A percentile compares a stretch with the other conserved stretches of the same genome.
phyloP scores from a whole-genome alignment of 2,888 invertebrate species.

The Andrena minutula region DNA sequence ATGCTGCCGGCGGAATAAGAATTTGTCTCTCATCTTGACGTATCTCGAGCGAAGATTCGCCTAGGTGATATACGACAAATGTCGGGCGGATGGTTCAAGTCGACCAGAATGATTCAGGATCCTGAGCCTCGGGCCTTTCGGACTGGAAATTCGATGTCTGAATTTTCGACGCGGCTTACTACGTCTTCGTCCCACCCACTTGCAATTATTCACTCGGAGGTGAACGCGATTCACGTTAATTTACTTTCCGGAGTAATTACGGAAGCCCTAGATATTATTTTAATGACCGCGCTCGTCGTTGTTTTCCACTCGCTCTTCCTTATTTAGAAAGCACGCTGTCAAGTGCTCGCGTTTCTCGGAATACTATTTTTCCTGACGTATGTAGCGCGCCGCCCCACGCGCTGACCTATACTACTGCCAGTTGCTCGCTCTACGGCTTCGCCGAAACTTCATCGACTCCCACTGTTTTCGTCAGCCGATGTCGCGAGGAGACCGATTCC shows the following conservation, averaged over 20 bases:
- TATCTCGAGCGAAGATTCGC: slow-evolving; percentile 26
- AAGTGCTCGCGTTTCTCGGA: not conserved
- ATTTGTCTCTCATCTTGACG: slow-evolving; percentile 39
- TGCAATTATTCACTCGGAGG: slow-evolving; percentile 16
- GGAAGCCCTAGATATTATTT: not conserved
- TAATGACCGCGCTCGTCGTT: not conserved
- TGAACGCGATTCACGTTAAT: not conserved
- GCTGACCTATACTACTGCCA: slow-evolving; percentile 27
- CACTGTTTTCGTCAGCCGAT: not conserved
- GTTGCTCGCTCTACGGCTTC: not conserved
- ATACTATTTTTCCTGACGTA: not conserved
- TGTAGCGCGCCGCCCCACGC: slow-evolving; percentile 20
- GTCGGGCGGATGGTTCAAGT: slow-evolving; percentile 20
- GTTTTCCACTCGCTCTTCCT: not conserved
- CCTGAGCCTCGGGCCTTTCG: not conserved
- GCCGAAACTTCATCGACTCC: slow-evolving; percentile 1
- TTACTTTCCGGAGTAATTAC: slow-evolving; percentile 17
- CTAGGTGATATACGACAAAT: slow-evolving; percentile 45
- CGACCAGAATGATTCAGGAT: slow-evolving; percentile 34
- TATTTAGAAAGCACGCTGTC: not conserved
- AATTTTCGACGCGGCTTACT: not conserved
- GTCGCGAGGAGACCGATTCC: not conserved
- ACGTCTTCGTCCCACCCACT: not conserved
- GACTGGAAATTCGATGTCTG: slow-evolving; percentile 17
- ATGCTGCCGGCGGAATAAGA: slow-evolving; percentile 23